phyloP scores from a whole-genome alignment of 1,140 invertebrate genomes.

The Cotesia vestalis region DNA sequence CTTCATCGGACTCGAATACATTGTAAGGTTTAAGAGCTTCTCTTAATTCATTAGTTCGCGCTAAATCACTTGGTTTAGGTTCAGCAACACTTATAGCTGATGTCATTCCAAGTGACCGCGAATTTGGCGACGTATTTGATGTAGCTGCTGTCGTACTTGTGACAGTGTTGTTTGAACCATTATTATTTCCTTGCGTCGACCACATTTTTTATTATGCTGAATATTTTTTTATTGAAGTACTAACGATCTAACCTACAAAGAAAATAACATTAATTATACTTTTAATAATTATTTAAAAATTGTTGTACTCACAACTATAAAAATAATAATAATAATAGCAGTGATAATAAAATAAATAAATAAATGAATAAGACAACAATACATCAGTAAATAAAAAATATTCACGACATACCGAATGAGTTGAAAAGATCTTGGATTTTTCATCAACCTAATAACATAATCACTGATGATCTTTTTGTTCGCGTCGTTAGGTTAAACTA shows the following conservation, averaged over 20 bases:
- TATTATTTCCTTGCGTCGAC: conserved; percentile 49
- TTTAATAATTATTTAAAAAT: too few species aligned
- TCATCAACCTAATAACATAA: conserved; percentile 50
- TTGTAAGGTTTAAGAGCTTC: conserved; percentile 86
- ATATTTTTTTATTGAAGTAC: not conserved
- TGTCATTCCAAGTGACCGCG: conserved; percentile 83
- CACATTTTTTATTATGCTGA: conserved; percentile 48
- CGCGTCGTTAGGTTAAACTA: conserved; percentile 49
- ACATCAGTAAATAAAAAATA: conserved; percentile 5
- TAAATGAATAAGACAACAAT: not conserved
- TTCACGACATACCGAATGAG: conserved; percentile 19
- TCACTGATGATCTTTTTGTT: conserved; percentile 30
- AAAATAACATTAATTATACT: too few species aligned
- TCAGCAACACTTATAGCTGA: conserved; percentile 90
- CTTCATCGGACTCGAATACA: conserved; percentile 90
- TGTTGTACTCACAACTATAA: too few species aligned
- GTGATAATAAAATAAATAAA: conserved; percentile 8
- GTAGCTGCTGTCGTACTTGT: conserved; percentile 43
- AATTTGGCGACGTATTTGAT: conserved; percentile 50
- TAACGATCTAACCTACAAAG: too few species aligned
- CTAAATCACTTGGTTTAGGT: conserved; percentile 86
- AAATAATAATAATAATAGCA: not conserved
- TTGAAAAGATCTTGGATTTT: conserved; percentile 39
- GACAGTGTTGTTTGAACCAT: conserved; percentile 20
- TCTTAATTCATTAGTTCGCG: conserved; percentile 84